Percentiles rank a stretch among this genome's conserved stretches.
These are phyloP conservation scores for Hyphantria cunea DNA, from an alignment of 1,140 invertebrate genomes.

Conservation along the genomic window DNA sequence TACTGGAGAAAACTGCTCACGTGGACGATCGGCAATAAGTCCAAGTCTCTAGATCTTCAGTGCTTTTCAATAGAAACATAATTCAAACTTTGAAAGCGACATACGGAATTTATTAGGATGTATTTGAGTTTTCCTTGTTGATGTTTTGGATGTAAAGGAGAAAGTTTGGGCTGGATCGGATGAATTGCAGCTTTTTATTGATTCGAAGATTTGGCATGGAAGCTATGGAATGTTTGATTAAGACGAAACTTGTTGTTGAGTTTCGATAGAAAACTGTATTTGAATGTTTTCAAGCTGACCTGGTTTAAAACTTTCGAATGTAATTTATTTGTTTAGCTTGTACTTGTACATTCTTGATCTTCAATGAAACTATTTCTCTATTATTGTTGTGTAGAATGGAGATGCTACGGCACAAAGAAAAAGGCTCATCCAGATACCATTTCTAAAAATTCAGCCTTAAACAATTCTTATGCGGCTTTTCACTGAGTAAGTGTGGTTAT, in stretches of 20 bases:
- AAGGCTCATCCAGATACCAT: no score
- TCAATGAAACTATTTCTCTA: no score
- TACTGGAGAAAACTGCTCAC: slow-evolving; percentile 57
- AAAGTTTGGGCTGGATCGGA: slow-evolving; percentile 1
- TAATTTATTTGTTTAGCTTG: no score
- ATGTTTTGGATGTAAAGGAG: slow-evolving; percentile 14
- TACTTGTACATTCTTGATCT: no score
- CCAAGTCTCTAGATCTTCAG: slow-evolving; percentile 25
- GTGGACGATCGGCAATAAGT: slow-evolving; percentile 35
- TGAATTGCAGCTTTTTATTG: slow-evolving; percentile 1
- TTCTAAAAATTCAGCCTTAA: no score
- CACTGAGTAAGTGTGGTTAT: no score
- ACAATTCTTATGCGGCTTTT: no score
- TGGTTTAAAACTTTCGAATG: no score
- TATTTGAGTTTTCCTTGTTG: slow-evolving; percentile 44
- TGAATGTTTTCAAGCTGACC: no score
- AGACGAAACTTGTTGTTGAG: neutral
- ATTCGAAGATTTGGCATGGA: neutral
- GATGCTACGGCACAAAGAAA: no score
- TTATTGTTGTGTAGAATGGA: no score
- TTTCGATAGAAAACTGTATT: neutral
- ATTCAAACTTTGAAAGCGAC: slow-evolving; percentile 56
- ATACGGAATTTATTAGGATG: slow-evolving; percentile 60
- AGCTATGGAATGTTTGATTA: neutral
- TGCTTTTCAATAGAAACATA: slow-evolving; percentile 53